Base-by-base conservation (phyloP, 2,797 vertebrate genomes). In the Falco berigora region DNA sequence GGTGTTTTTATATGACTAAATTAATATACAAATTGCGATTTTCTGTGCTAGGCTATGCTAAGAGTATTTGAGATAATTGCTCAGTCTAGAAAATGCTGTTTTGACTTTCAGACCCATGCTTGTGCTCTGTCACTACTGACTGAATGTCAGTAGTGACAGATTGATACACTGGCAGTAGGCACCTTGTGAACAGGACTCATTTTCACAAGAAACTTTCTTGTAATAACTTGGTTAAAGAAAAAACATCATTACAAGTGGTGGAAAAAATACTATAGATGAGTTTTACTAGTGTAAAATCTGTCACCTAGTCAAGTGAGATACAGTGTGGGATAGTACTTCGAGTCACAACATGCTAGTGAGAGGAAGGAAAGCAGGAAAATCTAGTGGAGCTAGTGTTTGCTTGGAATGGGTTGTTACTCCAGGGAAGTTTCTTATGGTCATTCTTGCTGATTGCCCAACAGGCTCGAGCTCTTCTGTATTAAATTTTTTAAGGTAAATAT, bases 331-430 rank as follows among this genome's bases (percentile, higher is more conserved):
- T 27, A 42, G 47, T 30, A 25, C 34, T 83, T 77, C 46, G 21
- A 72, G 72, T 32, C 28, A 24, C n/a, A 46, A 0, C 32, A 2
- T 0, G 0, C 15, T 36, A 38, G 40, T 0, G 8, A 40, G 25
- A 32, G 40, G 42, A 69, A 52, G 40, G 52, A 42, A 49, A 79
- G 50, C 28, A 10, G 42, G 52, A 66, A 34, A 52, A 52, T 11
- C 19, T 7, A 5, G 8, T 12, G 56, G 24, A 86, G n/a, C 50
- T 42, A 79, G 20, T 0, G 0, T 28, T 22, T 66, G 27, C 23
- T 62, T 82, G 56, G 44, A 89, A 34, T n/a, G 49, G 69, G 18
- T 38, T 5, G 22, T 61, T 58, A 14, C 16, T 66, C 28, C 14
- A 9, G 52, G 19, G 17, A 44, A 12, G 11, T 42, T 73, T 79